phyloP scores from a whole-genome alignment of 2,113 vertebrate species.

The Actenoides hombroni region DNA sequence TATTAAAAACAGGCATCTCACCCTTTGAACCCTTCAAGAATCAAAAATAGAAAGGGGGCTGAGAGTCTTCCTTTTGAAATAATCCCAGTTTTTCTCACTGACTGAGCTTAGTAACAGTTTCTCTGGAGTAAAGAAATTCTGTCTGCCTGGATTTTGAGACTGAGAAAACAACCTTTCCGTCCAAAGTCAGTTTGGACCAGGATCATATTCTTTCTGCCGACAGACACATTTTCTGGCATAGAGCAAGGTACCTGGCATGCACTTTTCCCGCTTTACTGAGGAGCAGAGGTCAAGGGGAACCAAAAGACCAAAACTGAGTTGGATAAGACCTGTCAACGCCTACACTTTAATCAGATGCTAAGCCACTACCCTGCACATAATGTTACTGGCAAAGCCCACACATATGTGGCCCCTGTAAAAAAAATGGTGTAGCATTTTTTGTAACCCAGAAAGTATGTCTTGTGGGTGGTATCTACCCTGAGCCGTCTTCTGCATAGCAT shows the following conservation, averaged over 20 bases:
- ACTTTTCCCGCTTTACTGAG: background rate
- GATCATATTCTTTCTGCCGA: background rate
- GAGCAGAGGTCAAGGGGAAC: background rate
- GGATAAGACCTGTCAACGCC: background rate
- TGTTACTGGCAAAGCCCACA: background rate
- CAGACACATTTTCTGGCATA: background rate
- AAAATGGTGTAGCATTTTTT: background rate
- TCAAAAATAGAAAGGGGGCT: background rate
- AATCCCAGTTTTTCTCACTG: background rate
- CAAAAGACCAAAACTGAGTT: background rate
- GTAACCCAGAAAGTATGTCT: background rate
- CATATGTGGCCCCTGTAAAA: background rate
- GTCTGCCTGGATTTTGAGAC: slow-evolving; percentile 19
- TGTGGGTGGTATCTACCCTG: background rate
- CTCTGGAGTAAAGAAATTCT: background rate
- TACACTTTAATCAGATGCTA: background rate
- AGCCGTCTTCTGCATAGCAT: background rate
- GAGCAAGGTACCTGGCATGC: background rate
- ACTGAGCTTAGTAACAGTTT: background rate
- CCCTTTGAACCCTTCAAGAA: background rate
- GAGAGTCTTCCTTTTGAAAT: background rate
- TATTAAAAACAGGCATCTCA: background rate
- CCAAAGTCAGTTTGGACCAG: background rate
- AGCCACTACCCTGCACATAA: background rate
- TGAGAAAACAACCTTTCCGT: background rate